Conservation (phyloP, 2,113 vertebrate species). For the Kryptolebias marmoratus region DNA sequence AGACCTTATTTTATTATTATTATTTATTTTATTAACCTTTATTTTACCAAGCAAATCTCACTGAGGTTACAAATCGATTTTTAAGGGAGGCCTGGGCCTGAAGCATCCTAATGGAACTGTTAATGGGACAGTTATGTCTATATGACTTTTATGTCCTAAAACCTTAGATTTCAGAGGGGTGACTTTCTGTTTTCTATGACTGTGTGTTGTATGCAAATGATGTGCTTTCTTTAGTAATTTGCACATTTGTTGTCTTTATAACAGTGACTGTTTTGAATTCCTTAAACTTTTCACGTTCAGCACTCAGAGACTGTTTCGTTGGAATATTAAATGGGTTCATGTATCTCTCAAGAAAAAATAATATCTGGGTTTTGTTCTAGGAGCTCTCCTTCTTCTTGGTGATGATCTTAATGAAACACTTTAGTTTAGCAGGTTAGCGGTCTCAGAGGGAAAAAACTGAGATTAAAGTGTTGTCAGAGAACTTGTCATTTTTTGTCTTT, state of each 20-base stretch:
- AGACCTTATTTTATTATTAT: too few relatives aligned
- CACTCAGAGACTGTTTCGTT: constrained; percentile 18
- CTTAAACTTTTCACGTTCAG: neutral
- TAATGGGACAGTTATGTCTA: too few relatives aligned
- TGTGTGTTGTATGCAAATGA: too few relatives aligned
- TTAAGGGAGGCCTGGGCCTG: too few relatives aligned
- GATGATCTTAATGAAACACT: constrained; percentile 30
- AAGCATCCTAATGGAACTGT: too few relatives aligned
- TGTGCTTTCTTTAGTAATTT: too few relatives aligned
- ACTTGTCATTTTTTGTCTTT: constrained; percentile 47
- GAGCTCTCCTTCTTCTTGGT: neutral
- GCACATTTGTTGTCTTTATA: neutral
- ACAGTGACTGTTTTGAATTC: neutral
- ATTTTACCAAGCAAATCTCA: too few relatives aligned
- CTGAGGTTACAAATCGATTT: too few relatives aligned
- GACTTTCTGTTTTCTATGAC: too few relatives aligned
- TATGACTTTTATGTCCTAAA: too few relatives aligned
- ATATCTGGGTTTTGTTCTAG: constrained; percentile 36
- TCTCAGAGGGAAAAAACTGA: constrained; percentile 23
- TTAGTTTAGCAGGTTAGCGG: constrained; percentile 34
- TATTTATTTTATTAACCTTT: too few relatives aligned
- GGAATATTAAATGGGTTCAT: constrained; percentile 19
- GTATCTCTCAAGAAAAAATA: constrained; percentile 5
- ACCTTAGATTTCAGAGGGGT: too few relatives aligned
- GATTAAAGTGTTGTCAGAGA: neutral